phyloP scores from a whole-genome alignment of 1,140 invertebrate species.

The Calephelis virginiensis region DNA sequence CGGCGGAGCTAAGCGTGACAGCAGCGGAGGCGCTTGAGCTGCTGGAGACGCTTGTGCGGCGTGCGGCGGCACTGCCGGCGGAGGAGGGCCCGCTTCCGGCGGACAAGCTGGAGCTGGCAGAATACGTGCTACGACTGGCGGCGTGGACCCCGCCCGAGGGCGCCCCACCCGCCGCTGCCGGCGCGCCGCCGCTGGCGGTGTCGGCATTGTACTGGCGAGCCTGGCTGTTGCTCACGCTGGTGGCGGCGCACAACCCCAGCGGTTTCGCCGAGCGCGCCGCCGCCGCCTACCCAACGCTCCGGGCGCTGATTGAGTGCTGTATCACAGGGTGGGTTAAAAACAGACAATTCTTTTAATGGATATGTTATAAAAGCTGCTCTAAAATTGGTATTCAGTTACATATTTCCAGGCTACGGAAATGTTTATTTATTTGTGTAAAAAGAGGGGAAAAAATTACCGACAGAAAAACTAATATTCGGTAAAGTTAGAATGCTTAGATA shows the following conservation, averaged over 20 bases:
- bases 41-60: conserved; percentile 89
- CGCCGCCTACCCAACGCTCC: conserved; percentile 94
- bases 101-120: conserved; percentile 91
- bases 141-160: conserved; percentile 96
- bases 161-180: conserved; percentile 90
- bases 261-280: conserved; percentile 92
- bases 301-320: conserved; percentile 97
- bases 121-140: conserved; percentile 93
- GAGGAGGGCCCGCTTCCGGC: conserved; percentile 84
- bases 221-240: conserved; percentile 93
- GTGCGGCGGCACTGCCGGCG: conserved; percentile 87
- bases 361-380: too few species aligned
- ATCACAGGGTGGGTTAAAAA: conserved; percentile 89
- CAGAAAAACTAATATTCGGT: too few species aligned
- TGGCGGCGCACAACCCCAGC: conserved; percentile 94
- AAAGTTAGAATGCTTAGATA: too few species aligned
- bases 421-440: too few species aligned
- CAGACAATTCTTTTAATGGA: background rate
- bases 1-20: conserved; percentile 89
- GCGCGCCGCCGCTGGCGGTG: conserved; percentile 93
- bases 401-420: too few species aligned
- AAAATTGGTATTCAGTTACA: too few species aligned
- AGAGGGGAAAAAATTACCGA: too few species aligned
- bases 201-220: conserved; percentile 95
- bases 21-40: conserved; percentile 92